Evolutionary conservation across 1,140 invertebrate species (phyloP), one percentile per base, ranked within the genome.

Genomic region (Sycophaga agraensis): DNA sequence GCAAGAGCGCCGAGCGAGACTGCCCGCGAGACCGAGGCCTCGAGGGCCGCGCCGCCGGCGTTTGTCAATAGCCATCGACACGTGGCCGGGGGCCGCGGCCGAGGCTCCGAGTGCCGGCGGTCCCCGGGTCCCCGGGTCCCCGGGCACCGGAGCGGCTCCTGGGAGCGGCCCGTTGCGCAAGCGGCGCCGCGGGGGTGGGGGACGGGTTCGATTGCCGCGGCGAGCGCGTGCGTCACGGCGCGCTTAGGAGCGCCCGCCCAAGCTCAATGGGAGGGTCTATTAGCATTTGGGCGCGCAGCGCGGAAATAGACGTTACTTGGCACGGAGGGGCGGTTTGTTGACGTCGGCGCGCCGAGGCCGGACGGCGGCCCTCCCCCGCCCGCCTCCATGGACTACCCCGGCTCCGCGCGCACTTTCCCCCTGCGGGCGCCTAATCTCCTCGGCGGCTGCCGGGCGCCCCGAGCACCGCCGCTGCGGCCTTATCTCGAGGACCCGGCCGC

Each of bases 401-500:
- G 40, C 40, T 43, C 12, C 14, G 22, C n/a, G n/a, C n/a, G n/a
- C n/a, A n/a, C n/a, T n/a, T n/a, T n/a, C n/a, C n/a, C n/a, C n/a
- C n/a, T n/a, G 22, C 26, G n/a, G 4, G 4, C 34, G 46, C 26
- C 46, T 31, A 49, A 49, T 49, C 21, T 31, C n/a, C 42, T 57
- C 43, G 55, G 45, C 46, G 45, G 48, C 56, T 21, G 56, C 56
- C 34, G 31, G 35, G 45, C 24, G 56, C 49, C 56, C 40, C 56
- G 48, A 31, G 40, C 45, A 39, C 16, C 16, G 19, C 56, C 8
- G 19, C 56, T 34, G 35, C n/a, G n/a, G n/a, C n/a, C n/a, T n/a
- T n/a, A n/a, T n/a, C n/a, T n/a, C n/a, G n/a, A n/a, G n/a, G n/a
- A n/a, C n/a, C n/a, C n/a, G n/a, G n/a, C n/a, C n/a, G n/a, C n/a